Base-by-base conservation (phyloP, 2,113 vertebrate species). In the Cepphus grylle region DNA sequence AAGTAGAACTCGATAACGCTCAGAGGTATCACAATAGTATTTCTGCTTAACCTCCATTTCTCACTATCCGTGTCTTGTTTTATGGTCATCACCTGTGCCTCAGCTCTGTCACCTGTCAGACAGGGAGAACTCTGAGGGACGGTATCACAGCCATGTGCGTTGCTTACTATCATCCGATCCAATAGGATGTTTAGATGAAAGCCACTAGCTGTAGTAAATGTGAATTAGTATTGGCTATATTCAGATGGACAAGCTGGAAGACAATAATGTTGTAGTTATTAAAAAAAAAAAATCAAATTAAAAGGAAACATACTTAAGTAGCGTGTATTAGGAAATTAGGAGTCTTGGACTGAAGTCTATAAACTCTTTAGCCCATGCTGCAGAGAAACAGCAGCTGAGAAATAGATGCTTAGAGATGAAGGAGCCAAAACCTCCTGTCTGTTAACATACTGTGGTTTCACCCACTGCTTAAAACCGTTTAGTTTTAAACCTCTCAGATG, bases 361-460 rank as follows among this genome's bases (percentile, higher is more conserved):
- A 85, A 94, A 63, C 58, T 59, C 69, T 84, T 36, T 74, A 78
- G 65, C 18, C 4, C 19, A 74, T 87, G 42, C 43, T 90, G 56
- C 84, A 81, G 76, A 88, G 66, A 80, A 76, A 61, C 36, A 76
- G 70, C 78, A 93, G 52, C 89, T 95, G 89, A 94, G 80, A 71
- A 87, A 91, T 70, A 78, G 30, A 93, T 86, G 50, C 74, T 47
- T 67, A 50, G 86, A 78, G 62, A 65, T 50, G 47, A 90, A 92
- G 76, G 42, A 93, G 92, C 67, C 94, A 91, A 95, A 90, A 86
- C 43, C 49, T 96, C 71, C 74, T 65, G 78, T 91, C 81, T 86
- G 71, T 73, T 94, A 81, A 84, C 72, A 40, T 50, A 22, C 81
- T 80, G 86, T 82, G 81, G 93, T 92, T 94, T 95, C 26, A 87